These are phyloP conservation scores for Thelaira solivaga DNA, from an alignment of 2,888 invertebrate species.

Conservation along the genomic window DNA sequence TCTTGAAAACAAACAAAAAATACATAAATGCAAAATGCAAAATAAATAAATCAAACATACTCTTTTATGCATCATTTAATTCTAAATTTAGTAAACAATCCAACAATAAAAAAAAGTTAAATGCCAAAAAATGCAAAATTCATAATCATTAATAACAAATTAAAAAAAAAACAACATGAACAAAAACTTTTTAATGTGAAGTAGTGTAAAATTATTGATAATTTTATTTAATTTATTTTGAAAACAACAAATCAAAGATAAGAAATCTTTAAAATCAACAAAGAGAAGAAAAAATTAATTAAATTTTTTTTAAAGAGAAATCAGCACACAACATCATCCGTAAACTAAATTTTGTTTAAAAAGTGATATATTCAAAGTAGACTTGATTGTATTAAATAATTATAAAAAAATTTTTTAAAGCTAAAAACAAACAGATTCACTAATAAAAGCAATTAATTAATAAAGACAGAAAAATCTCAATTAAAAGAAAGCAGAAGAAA, in stretches of 20 bases:
- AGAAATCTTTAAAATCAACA: constrained; percentile 56
- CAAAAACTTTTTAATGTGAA: too few species aligned
- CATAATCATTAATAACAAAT: constrained; percentile 44
- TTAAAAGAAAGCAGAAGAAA: constrained; percentile 21
- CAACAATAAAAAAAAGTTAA: constrained; percentile 64
- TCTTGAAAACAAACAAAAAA: constrained; percentile 59
- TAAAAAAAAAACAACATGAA: constrained; percentile 7
- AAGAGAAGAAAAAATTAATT: constrained; percentile 11
- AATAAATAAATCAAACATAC: constrained; percentile 39
- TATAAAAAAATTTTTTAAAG: constrained; percentile 32
- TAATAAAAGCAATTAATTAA: constrained; percentile 24
- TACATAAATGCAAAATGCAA: constrained; percentile 66
- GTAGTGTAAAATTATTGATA: constrained; percentile 41
- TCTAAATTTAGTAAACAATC: constrained; percentile 58
- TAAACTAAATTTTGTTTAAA: constrained; percentile 27
- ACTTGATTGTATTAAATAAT: constrained; percentile 48
- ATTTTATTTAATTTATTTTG: constrained; percentile 51
- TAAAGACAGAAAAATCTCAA: constrained; percentile 4
- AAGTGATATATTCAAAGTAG: constrained; percentile 47
- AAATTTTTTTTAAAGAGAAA: background rate
- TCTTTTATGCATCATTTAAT: constrained; percentile 55
- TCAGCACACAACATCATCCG: background rate
- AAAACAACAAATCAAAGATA: constrained; percentile 38
- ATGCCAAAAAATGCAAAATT: constrained; percentile 66
- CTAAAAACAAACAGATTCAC: constrained; percentile 4